phyloP scores from a whole-genome alignment of 2,113 vertebrate species.

The Cinclus mexicanus region DNA sequence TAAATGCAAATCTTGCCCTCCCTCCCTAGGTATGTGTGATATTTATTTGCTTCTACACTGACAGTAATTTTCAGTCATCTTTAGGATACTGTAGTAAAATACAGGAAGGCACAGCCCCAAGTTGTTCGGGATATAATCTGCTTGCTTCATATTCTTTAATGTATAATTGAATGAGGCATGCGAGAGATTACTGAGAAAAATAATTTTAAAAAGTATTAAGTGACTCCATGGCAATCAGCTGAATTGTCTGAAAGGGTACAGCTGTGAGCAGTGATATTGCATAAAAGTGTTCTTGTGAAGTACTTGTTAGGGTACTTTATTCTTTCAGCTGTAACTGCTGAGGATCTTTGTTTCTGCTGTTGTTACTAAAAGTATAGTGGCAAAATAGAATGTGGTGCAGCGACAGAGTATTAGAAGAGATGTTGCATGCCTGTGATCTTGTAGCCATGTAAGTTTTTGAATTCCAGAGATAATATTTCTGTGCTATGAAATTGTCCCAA shows the following conservation, averaged over 20 bases:
- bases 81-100: neutral
- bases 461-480: slow-evolving; percentile 39
- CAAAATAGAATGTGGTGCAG: neutral
- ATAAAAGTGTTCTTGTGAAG: slow-evolving; percentile 22
- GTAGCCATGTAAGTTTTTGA: slow-evolving; percentile 51
- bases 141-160: slow-evolving; percentile 20
- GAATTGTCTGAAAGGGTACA: slow-evolving; percentile 48
- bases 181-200: slow-evolving; percentile 49
- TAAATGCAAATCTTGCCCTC: neutral
- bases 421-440: slow-evolving; percentile 26
- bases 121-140: neutral
- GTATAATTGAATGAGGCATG: slow-evolving; percentile 42
- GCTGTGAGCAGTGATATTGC: slow-evolving; percentile 22
- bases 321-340: neutral
- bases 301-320: neutral
- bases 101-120: neutral
- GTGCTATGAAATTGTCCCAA: neutral
- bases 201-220: neutral
- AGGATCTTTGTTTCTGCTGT: slow-evolving; percentile 35
- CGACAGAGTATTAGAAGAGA: slow-evolving; percentile 38
- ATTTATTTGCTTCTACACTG: neutral
- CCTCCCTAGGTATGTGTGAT: neutral
- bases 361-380: slow-evolving; percentile 47
- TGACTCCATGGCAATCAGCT: slow-evolving; percentile 37
- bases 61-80: neutral